These are phyloP conservation scores for Rosalia funebris DNA, from an alignment of 2,888 invertebrate species.

Conservation along the genomic window DNA sequence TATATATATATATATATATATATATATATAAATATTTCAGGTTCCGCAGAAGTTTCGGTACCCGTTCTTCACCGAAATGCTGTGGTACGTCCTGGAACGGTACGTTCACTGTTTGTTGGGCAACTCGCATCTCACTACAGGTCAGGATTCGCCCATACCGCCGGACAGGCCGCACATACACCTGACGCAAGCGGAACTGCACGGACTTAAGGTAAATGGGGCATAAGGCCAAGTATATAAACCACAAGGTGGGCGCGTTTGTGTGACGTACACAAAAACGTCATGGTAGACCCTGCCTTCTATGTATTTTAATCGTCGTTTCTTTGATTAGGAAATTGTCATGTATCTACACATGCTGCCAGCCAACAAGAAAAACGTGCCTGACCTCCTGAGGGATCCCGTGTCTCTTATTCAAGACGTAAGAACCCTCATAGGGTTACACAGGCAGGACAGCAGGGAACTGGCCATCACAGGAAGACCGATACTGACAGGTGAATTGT, in stretches of 20 bases:
- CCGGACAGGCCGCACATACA: constrained; percentile 74
- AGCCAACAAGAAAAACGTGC: constrained; percentile 89
- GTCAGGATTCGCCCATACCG: constrained; percentile 58
- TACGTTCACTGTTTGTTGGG: constrained; percentile 91
- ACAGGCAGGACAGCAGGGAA: constrained; percentile 86
- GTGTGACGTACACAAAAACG: too few species aligned
- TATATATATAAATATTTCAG: too few species aligned
- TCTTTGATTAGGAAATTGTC: constrained; percentile 77
- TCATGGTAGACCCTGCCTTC: too few species aligned
- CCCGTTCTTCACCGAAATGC: constrained; percentile 97
- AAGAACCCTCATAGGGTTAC: constrained; percentile 86
- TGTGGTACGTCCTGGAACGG: constrained; percentile 96
- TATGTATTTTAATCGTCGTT: too few species aligned
- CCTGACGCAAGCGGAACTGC: constrained; percentile 81
- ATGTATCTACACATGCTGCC: constrained; percentile 91
- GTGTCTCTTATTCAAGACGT: constrained; percentile 91
- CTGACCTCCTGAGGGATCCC: constrained; percentile 88
- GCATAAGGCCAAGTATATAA: too few species aligned
- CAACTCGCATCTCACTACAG: constrained; percentile 76
- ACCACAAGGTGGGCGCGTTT: too few species aligned
- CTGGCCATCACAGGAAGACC: constrained; percentile 86
- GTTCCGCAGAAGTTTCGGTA: constrained; percentile 98
- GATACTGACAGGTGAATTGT: constrained; percentile 70
- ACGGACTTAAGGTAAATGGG: constrained; percentile 75
- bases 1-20: too few species aligned